Percentiles rank a stretch among this genome's conserved stretches.
These are phyloP conservation scores for Xenops minutus DNA, from an alignment of 2,797 vertebrate genomes.

Conservation along the genomic window DNA sequence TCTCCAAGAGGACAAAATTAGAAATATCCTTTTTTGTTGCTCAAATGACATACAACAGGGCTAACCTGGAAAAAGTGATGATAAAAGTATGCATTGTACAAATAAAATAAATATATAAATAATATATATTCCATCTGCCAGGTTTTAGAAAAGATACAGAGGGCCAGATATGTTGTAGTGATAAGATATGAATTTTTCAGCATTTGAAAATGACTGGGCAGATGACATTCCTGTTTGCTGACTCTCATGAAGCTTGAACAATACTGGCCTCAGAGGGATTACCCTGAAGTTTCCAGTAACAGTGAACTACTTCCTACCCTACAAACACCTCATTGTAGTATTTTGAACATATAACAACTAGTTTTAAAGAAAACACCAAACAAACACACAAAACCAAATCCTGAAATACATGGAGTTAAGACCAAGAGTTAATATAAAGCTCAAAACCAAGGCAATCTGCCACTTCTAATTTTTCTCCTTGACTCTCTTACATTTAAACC, in stretches of 20 bases:
- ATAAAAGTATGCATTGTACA: background rate
- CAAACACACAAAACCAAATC: background rate
- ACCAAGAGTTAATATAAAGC: background rate
- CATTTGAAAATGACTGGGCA: background rate
- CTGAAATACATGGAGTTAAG: background rate
- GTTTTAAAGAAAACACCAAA: background rate
- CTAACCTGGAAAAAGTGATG: background rate
- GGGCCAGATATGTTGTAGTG: background rate
- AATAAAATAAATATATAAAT: background rate
- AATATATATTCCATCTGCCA: background rate
- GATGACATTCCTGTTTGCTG: background rate
- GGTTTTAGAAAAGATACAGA: background rate
- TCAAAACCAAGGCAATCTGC: background rate
- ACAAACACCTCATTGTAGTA: background rate
- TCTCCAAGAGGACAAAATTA: background rate
- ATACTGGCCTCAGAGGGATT: background rate
- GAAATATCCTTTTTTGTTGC: background rate
- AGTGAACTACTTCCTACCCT: background rate
- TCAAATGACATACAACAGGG: background rate
- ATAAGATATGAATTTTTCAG: background rate
- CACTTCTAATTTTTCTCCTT: background rate
- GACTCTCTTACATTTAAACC: background rate
- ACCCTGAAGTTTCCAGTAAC: background rate
- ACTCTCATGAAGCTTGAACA: background rate
- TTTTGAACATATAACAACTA: background rate